Conservation (phyloP, 2,888 invertebrate species). For the Aleiodes testaceus region DNA sequence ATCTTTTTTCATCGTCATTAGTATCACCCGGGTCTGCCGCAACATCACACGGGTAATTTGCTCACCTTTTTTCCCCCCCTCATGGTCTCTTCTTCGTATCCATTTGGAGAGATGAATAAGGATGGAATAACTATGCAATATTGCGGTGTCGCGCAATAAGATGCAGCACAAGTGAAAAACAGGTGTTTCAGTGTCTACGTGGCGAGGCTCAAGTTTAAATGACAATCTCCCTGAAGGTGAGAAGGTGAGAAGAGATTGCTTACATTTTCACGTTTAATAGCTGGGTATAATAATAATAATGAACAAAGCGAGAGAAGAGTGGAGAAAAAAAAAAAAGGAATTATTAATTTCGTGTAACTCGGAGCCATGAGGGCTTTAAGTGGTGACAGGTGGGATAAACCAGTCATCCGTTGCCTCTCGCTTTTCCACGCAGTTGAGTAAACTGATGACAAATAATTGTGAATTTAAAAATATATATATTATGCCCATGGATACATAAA, state of each 20-base stretch:
- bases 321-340: not conserved
- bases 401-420: constrained; percentile 19
- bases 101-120: constrained; percentile 20
- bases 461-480: not conserved
- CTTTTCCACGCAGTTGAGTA: not conserved
- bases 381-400: constrained; percentile 30
- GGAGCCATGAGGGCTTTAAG: not conserved
- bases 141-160: constrained; percentile 58
- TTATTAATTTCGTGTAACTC: constrained; percentile 26
- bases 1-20: constrained; percentile 57
- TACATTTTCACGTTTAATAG: constrained; percentile 48
- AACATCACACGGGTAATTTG: constrained; percentile 27
- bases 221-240: constrained; percentile 32
- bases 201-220: constrained; percentile 34
- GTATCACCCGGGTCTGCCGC: constrained; percentile 55
- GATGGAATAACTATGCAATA: constrained; percentile 46
- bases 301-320: constrained; percentile 49
- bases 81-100: not conserved
- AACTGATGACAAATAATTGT: constrained; percentile 15
- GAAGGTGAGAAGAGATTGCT: constrained; percentile 35
- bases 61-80: constrained; percentile 25
- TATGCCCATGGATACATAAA: not conserved
- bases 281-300: not conserved
- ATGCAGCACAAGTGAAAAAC: constrained; percentile 24
- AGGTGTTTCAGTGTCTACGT: constrained; percentile 39